Evolutionary conservation across 2,888 invertebrate species (phyloP).

Genomic region (Drosophila mimica): DNA sequence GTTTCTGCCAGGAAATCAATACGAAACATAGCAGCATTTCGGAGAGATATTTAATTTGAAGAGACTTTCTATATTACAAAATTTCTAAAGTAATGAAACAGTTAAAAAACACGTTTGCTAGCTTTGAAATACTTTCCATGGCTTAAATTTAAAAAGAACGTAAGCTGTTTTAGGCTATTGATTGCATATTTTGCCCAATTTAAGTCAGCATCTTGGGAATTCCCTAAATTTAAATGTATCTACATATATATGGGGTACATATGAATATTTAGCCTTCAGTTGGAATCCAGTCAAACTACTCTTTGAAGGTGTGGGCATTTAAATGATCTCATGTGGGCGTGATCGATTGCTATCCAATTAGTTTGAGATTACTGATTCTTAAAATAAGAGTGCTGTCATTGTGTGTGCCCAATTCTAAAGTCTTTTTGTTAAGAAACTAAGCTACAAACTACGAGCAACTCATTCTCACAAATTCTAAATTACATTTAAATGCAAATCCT

Average conservation of each 20-base stretch:
- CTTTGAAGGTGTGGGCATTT: slow-evolving; percentile 8
- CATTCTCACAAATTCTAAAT: neutral
- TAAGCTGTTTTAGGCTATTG: neutral
- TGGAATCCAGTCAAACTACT: slow-evolving; percentile 29
- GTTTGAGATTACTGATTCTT: slow-evolving; percentile 4
- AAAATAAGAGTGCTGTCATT: slow-evolving; percentile 7
- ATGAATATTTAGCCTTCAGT: neutral
- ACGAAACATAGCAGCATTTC: neutral
- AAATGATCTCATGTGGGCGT: slow-evolving; percentile 44
- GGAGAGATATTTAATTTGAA: neutral
- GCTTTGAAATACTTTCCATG: neutral
- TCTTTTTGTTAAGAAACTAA: neutral
- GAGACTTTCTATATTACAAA: neutral
- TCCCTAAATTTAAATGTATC: neutral
- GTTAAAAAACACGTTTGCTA: neutral
- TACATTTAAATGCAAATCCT: neutral
- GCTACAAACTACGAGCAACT: neutral
- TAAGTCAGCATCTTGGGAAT: slow-evolving; percentile 7
- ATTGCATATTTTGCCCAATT: neutral
- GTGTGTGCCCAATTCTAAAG: neutral
- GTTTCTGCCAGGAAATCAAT: slow-evolving; percentile 13
- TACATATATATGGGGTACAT: neutral
- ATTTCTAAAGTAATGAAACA: neutral
- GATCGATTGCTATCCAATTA: slow-evolving; percentile 41
- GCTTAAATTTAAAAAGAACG: neutral